Conservation (phyloP, 1,140 invertebrate species). For the Homarus americanus region DNA sequence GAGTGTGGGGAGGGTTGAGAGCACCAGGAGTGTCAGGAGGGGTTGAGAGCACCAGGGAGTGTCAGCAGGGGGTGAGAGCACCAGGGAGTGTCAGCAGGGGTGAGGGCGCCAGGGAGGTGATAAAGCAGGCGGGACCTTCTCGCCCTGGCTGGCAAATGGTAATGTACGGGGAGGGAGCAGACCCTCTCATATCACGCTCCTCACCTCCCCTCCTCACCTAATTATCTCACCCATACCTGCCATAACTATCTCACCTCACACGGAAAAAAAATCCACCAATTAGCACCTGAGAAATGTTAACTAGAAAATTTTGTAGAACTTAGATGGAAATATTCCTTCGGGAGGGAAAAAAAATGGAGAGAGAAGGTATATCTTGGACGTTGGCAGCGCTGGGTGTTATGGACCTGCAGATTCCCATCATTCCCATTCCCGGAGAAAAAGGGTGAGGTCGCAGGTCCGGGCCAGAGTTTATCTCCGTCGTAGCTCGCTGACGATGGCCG, state of each 20-base stretch:
- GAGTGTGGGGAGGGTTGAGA: background rate
- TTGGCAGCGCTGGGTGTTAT: conserved; percentile 41
- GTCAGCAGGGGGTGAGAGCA: background rate
- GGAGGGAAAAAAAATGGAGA: background rate
- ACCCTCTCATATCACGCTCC: background rate
- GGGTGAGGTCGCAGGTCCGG: conserved; percentile 29
- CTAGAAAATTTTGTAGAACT: conserved; percentile 10
- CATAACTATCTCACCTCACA: background rate
- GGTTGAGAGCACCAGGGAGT: background rate
- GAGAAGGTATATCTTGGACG: background rate
- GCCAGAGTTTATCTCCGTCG: conserved; percentile 48
- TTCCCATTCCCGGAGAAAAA: conserved; percentile 61
- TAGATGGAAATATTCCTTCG: background rate
- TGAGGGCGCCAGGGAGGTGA: conserved; percentile 24
- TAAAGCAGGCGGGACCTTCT: conserved; percentile 23
- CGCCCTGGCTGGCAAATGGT: background rate
- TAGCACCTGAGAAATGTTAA: no score
- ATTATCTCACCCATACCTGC: conserved; percentile 1
- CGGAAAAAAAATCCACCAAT: background rate
- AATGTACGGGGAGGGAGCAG: conserved; percentile 1
- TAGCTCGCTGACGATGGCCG: conserved; percentile 55
- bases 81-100: background rate
- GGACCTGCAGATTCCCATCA: conserved; percentile 61
- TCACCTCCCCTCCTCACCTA: background rate
- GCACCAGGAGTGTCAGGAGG: background rate